phyloP scores from a whole-genome alignment of 2,797 vertebrate genomes.

The Triplophysa yarkandensis region DNA sequence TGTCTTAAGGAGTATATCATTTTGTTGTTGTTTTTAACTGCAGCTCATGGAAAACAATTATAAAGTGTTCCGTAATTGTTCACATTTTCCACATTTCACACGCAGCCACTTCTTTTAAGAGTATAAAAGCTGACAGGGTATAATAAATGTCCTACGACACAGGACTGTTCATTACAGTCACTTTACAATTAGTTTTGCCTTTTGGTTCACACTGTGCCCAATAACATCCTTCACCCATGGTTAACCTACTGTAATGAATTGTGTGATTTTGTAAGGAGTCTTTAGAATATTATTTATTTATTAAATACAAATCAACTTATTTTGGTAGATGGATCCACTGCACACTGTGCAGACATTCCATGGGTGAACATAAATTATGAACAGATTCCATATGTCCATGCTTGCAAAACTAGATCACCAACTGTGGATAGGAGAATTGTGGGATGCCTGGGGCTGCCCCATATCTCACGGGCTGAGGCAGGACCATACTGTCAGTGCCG shows the following conservation, averaged over 20 bases:
- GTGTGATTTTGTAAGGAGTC: neutral
- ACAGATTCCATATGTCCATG: conserved; percentile 57
- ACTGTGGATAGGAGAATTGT: conserved; percentile 56
- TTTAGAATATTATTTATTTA: neutral
- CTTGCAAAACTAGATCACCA: conserved; percentile 65
- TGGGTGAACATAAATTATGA: conserved; percentile 56
- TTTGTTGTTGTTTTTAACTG: neutral
- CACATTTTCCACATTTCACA: too few species aligned
- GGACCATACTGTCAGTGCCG: conserved; percentile 45
- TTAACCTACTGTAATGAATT: neutral
- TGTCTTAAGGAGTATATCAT: neutral
- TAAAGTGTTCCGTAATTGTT: too few species aligned
- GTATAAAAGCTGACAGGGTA: neutral
- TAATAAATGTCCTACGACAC: neutral
- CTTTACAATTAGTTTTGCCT: neutral
- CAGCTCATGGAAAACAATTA: neutral
- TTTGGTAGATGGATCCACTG: too few species aligned
- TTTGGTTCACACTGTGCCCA: neutral
- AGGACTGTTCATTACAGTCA: neutral
- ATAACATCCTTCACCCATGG: neutral
- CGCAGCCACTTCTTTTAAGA: too few species aligned
- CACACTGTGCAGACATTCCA: conserved; percentile 24
- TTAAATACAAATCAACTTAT: conserved; percentile 28
- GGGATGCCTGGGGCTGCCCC: conserved; percentile 47
- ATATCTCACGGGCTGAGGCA: conserved; percentile 44